phyloP scores from a whole-genome alignment of 2,113 vertebrate species.

The Poecilia latipinna region DNA sequence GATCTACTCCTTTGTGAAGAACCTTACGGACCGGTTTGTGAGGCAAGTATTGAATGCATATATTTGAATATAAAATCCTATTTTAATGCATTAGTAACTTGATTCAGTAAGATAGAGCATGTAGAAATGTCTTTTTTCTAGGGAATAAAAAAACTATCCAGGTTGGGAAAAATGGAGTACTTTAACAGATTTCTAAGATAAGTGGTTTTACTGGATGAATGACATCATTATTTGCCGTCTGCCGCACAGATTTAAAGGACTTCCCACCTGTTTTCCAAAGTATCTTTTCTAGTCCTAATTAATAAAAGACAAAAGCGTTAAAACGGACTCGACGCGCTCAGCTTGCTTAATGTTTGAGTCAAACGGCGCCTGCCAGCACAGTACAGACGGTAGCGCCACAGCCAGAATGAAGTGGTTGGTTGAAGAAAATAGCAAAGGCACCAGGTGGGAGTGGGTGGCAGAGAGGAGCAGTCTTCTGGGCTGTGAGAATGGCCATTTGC shows the following conservation, averaged over 20 bases:
- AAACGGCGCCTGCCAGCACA: constrained; percentile 78
- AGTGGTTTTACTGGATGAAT: neutral
- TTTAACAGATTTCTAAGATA: neutral
- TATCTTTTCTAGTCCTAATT: constrained; percentile 42
- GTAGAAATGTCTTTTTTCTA: neutral
- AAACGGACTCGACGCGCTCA: constrained; percentile 40
- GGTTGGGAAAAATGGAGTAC: neutral
- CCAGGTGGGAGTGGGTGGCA: constrained; percentile 87
- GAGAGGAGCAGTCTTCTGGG: constrained; percentile 84
- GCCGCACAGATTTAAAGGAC: constrained; percentile 12
- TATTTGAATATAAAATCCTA: neutral
- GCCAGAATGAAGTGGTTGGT: constrained; percentile 81
- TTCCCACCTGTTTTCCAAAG: constrained; percentile 49
- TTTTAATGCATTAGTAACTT: neutral
- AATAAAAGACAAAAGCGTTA: constrained; percentile 38
- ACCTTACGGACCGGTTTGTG: constrained; percentile 92
- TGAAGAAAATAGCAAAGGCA: constrained; percentile 86
- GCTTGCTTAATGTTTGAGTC: constrained; percentile 80
- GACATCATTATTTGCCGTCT: neutral
- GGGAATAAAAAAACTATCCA: neutral
- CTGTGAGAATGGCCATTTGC: constrained; percentile 87
- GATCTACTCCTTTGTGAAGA: constrained; percentile 90
- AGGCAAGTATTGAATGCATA: constrained; percentile 77
- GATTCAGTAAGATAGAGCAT: neutral
- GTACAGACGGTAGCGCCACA: constrained; percentile 83